Percentiles rank a stretch among this genome's conserved stretches.
phyloP scores from a whole-genome alignment of 2,113 vertebrate genomes.

The Struthio camelus region DNA sequence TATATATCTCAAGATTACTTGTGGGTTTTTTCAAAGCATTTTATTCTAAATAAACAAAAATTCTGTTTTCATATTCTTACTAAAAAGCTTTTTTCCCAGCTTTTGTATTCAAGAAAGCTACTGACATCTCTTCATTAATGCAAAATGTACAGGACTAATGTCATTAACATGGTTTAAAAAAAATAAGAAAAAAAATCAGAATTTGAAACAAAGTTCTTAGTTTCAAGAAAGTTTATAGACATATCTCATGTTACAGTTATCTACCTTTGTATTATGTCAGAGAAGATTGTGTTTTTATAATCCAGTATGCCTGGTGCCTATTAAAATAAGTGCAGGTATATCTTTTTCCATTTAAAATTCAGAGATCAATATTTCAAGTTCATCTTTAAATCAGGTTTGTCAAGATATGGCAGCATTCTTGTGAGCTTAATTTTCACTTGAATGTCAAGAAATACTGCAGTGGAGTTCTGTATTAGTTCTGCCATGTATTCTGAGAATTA shows the following conservation, averaged over 20 bases:
- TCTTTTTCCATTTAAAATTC: not conserved
- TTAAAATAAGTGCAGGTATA: not conserved
- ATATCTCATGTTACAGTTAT: not conserved
- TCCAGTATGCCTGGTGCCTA: not conserved
- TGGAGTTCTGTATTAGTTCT: not conserved
- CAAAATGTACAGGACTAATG: not conserved
- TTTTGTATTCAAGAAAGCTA: not conserved
- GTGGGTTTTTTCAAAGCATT: not conserved
- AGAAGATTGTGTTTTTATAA: not conserved
- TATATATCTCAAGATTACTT: not conserved
- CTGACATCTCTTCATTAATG: not conserved
- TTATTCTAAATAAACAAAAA: not conserved
- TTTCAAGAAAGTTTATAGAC: not conserved
- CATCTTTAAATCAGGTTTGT: not conserved
- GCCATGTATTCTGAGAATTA: not conserved
- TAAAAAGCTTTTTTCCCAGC: not conserved
- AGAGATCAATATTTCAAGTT: not conserved
- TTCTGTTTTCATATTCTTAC: not conserved
- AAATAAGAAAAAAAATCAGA: not conserved
- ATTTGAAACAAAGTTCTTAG: not conserved
- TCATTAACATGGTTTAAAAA: not conserved
- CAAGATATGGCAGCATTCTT: rapidly evolving
- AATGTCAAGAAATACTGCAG: not conserved
- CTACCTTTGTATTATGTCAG: not conserved
- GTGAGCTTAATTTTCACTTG: not conserved